phyloP scores from a whole-genome alignment of 2,797 vertebrate genomes.

The Sebastes trivittatus region DNA sequence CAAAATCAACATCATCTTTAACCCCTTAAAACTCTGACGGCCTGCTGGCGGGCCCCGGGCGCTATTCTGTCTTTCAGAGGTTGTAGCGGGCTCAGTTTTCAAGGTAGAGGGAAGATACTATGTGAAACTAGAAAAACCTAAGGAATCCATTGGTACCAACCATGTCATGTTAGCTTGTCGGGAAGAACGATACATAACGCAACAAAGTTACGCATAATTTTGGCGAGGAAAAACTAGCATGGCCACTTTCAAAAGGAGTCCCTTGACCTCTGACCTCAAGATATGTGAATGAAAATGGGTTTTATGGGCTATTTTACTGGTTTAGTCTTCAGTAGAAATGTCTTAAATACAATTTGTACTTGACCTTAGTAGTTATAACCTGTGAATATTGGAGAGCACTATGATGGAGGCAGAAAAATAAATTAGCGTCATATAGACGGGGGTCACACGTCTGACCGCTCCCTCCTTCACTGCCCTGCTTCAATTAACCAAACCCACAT shows the following conservation, averaged over 20 bases:
- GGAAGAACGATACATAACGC: too few relatives aligned
- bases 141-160: too few relatives aligned
- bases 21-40: neutral
- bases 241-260: too few relatives aligned
- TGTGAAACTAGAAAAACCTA: too few relatives aligned
- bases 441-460: constrained; percentile 11
- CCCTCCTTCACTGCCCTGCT: neutral
- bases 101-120: too few relatives aligned
- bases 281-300: too few relatives aligned
- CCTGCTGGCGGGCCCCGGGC: too few relatives aligned
- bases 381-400: neutral
- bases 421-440: neutral
- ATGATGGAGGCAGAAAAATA: neutral
- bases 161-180: too few relatives aligned
- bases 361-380: neutral
- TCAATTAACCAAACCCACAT: constrained; percentile 40
- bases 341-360: neutral
- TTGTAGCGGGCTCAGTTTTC: too few relatives aligned
- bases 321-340: neutral
- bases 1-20: neutral
- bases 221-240: neutral
- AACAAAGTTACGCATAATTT: neutral
- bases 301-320: neutral
- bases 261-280: too few relatives aligned
- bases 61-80: neutral